phyloP scores from a whole-genome alignment of 2,113 vertebrate genomes.

The Etheostoma spectabile region DNA sequence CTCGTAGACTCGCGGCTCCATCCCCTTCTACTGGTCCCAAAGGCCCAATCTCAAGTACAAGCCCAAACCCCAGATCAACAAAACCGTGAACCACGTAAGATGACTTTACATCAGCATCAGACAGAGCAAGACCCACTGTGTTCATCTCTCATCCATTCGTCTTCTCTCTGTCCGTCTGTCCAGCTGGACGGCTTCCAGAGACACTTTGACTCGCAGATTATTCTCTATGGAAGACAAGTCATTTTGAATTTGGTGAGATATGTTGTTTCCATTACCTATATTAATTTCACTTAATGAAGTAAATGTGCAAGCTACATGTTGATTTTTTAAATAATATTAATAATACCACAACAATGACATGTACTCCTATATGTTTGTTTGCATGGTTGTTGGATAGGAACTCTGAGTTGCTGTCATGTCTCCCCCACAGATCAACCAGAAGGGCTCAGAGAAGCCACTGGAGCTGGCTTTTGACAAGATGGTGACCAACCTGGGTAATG shows the following conservation, averaged over 20 bases:
- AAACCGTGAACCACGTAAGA: conserved; percentile 92
- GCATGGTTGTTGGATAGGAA: background rate
- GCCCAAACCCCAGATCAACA: conserved; percentile 95
- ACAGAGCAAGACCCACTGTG: background rate
- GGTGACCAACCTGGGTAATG: conserved; percentile 89
- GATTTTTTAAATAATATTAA: background rate
- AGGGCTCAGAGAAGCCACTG: conserved; percentile 94
- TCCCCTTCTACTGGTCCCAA: conserved; percentile 97
- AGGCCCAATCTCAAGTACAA: conserved; percentile 97
- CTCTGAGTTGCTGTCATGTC: background rate
- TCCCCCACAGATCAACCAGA: conserved; percentile 91
- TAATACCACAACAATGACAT: background rate
- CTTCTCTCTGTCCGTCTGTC: conserved; percentile 23
- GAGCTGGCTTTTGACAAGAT: conserved; percentile 92
- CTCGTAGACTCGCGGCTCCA: conserved; percentile 93
- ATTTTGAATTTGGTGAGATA: conserved; percentile 92
- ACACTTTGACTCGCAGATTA: conserved; percentile 96
- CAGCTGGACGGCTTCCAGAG: conserved; percentile 97
- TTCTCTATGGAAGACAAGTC: conserved; percentile 95
- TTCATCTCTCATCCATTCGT: background rate
- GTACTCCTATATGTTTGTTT: background rate
- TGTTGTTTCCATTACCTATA: background rate
- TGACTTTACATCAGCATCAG: background rate
- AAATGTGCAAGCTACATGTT: background rate
- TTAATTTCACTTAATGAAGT: background rate